A percentile compares a stretch with the other conserved stretches of the same genome.
phyloP scores from a whole-genome alignment of 2,797 vertebrate species.

The Microctenopoma steveboyesi region DNA sequence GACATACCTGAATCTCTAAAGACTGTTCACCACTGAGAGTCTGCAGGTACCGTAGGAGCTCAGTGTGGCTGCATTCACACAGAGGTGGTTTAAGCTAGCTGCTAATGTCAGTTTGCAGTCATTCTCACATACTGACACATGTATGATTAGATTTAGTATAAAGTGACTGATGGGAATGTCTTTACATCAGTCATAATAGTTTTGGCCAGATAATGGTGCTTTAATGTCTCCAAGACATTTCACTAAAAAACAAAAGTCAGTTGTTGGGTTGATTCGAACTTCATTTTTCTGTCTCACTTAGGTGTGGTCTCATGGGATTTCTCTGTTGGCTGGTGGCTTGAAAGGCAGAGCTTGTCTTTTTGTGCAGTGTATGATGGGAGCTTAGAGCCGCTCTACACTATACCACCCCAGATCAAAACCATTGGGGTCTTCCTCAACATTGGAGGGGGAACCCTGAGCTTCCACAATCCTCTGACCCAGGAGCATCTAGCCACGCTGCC shows the following conservation, averaged over 20 bases:
- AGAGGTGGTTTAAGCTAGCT: not conserved
- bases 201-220: not conserved
- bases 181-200: no score
- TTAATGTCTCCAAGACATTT: no score
- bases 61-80: not conserved
- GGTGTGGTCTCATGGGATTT: constrained; percentile 71
- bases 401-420: constrained; percentile 79
- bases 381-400: constrained; percentile 59
- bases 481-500: constrained; percentile 76
- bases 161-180: not conserved
- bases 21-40: no score
- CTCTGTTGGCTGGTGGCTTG: constrained; percentile 71
- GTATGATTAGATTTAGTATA: not conserved
- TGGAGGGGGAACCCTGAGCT: constrained; percentile 73
- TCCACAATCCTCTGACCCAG: constrained; percentile 78
- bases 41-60: not conserved
- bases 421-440: constrained; percentile 80
- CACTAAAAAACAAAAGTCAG: no score
- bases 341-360: constrained; percentile 65
- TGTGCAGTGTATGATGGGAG: constrained; percentile 67
- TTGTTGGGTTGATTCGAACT: not conserved
- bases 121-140: not conserved
- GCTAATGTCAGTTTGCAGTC: not conserved
- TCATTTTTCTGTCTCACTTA: constrained; percentile 46
- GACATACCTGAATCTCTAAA: no score